phyloP scores from a whole-genome alignment of 2,888 invertebrate species.

The Ochropleura plecta region DNA sequence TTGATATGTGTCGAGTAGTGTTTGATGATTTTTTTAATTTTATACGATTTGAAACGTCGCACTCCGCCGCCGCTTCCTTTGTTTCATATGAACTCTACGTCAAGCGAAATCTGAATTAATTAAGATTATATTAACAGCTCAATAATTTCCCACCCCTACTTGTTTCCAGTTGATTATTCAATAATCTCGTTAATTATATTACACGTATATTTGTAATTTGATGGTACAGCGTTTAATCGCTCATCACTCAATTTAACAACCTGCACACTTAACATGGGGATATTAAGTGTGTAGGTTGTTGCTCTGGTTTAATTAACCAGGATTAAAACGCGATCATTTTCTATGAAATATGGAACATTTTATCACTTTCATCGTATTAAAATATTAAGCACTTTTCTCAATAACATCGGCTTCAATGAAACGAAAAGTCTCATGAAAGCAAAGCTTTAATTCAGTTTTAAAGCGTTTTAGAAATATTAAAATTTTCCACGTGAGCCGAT shows the following conservation, averaged over 20 bases:
- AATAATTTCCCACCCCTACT: neutral
- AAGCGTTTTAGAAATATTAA: conserved; percentile 39
- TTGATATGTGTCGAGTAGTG: neutral
- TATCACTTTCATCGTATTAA: conserved; percentile 63
- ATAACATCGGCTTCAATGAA: conserved; percentile 63
- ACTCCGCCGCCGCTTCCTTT: neutral
- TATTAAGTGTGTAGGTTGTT: no score
- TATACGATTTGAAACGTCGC: neutral
- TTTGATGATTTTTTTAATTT: neutral
- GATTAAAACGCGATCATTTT: conserved; percentile 68
- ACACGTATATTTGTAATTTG: conserved; percentile 41
- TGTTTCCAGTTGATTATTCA: conserved; percentile 26
- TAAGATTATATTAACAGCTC: neutral
- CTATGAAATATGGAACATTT: conserved; percentile 59
- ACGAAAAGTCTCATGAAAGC: conserved; percentile 50
- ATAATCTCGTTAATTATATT: conserved; percentile 31
- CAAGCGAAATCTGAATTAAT: neutral
- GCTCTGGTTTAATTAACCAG: conserved; percentile 68
- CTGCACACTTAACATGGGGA: conserved; percentile 50
- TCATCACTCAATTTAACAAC: conserved; percentile 51
- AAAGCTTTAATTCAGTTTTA: conserved; percentile 30
- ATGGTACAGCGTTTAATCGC: conserved; percentile 28
- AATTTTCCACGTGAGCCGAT: conserved; percentile 21
- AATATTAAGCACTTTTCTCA: conserved; percentile 67
- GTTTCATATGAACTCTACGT: neutral